Base-by-base conservation (phyloP, 1,140 invertebrate species). In the Atta texana region DNA sequence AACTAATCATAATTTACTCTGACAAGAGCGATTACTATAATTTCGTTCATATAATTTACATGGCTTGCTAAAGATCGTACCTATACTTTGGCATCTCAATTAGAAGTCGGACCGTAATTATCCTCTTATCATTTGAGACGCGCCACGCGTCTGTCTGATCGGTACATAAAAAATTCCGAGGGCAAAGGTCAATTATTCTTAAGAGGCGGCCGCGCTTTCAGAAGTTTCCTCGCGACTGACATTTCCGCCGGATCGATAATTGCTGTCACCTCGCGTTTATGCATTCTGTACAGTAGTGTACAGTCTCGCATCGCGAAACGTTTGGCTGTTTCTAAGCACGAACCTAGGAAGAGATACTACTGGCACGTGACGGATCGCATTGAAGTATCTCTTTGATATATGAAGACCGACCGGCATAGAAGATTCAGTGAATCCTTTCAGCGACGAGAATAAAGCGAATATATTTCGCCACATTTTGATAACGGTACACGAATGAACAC, bases 171-270 rank as follows among this genome's bases (percentile, higher is more conserved):
- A 84, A 84, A 51, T 49, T 61, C 2, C 80, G 16, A 55, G 80
- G 80, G 24, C 69, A 84, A 5, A 34, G 80, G 69, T 74, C 80
- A 84, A 75, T 84, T 39, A 55, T 74, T 34, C 34, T 24, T 55
- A 14, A 82, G 80, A 74, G 39, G 39, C 69, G 80, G 55, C 68
- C 53, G 44, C 53, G 53, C 80, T 74, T 74, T 82, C 55, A 34
- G n/a, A 61, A 21, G 80, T 82, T 61, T 49, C 39, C 18, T 49
- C 53, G 68, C 80, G 68, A 74, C 44, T 84, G 80, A 84, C 80
- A 55, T 84, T 84, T 84, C 80, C 80, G 80, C 24, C 55, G 53
- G 24, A 75, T 84, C 80, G 55, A 84, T 84, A 84, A 75, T 84
- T 63, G 80, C 80, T 68, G 80, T 84, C 80, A 75, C 69, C 28